phyloP scores from a whole-genome alignment of 2,797 vertebrate genomes.

The Pantherophis vulpinus region DNA sequence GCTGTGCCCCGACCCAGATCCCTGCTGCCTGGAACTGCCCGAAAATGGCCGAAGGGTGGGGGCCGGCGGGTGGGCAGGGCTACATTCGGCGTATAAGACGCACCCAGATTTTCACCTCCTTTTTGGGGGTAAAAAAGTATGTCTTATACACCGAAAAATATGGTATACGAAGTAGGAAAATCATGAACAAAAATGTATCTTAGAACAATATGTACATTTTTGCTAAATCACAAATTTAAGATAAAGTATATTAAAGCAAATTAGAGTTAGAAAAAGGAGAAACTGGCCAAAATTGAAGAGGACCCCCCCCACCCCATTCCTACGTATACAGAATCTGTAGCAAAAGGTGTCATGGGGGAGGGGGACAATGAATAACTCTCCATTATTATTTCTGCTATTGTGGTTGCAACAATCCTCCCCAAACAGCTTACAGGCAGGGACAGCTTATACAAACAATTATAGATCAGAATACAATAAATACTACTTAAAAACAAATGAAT shows the following conservation, averaged over 20 bases:
- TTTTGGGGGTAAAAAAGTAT: too few species aligned
- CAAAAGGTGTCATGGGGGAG: not conserved
- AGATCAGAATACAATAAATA: constrained; percentile 22
- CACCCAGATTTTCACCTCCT: too few species aligned
- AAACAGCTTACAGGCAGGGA: not conserved
- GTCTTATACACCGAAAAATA: too few species aligned
- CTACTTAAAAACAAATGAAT: constrained; percentile 13
- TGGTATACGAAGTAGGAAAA: not conserved
- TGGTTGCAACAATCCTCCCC: not conserved
- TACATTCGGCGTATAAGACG: too few species aligned
- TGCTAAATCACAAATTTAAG: too few species aligned
- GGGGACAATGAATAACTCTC: not conserved
- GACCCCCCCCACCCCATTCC: not conserved
- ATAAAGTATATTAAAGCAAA: not conserved
- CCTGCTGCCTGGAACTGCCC: too few species aligned
- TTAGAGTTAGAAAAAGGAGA: not conserved
- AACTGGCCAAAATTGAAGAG: not conserved
- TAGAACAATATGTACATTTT: not conserved
- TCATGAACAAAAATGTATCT: not conserved
- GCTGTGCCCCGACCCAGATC: too few species aligned
- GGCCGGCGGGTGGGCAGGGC: too few species aligned
- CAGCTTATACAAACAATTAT: not conserved
- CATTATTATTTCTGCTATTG: not conserved
- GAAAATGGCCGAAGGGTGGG: too few species aligned
- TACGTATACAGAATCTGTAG: not conserved